These are phyloP conservation scores for Brachynemurus nebulosus DNA, from an alignment of 2,888 invertebrate species.

Conservation along the genomic window DNA sequence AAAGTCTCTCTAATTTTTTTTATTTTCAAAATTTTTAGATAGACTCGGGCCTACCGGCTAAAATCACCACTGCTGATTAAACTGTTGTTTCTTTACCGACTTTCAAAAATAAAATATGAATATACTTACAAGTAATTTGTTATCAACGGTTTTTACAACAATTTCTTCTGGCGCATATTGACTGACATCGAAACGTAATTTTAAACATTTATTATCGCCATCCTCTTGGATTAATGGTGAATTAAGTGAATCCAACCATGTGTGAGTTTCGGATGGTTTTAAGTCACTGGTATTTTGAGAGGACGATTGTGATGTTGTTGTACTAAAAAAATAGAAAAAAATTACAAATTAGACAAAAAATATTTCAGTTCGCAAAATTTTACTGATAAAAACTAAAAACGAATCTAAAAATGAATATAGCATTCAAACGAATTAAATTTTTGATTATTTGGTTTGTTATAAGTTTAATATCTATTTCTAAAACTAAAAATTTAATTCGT, in stretches of 20 bases:
- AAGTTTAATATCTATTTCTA: too few relatives aligned
- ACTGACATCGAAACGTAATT: slow-evolving; percentile 92
- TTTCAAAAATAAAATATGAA: too few relatives aligned
- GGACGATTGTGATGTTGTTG: slow-evolving; percentile 45
- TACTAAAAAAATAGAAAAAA: slow-evolving; percentile 34
- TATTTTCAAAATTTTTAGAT: too few relatives aligned
- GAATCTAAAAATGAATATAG: background rate
- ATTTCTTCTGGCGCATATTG: slow-evolving; percentile 97
- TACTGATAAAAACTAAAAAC: too few relatives aligned
- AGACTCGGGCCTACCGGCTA: too few relatives aligned
- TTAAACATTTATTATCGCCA: slow-evolving; percentile 85
- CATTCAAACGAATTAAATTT: background rate
- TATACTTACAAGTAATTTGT: slow-evolving; percentile 76
- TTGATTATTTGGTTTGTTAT: too few relatives aligned
- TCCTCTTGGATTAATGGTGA: slow-evolving; percentile 91
- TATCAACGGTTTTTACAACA: slow-evolving; percentile 96
- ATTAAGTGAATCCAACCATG: slow-evolving; percentile 75
- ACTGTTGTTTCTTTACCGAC: too few relatives aligned
- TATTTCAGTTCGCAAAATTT: too few relatives aligned
- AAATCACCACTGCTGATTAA: too few relatives aligned
- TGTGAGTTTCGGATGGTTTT: slow-evolving; percentile 40
- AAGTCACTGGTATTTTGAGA: slow-evolving; percentile 45
- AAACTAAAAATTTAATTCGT: too few relatives aligned
- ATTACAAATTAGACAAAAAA: background rate
- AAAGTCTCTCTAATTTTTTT: too few relatives aligned